phyloP scores from a whole-genome alignment of 2,888 invertebrate species.

The Leptinotarsa juncta region DNA sequence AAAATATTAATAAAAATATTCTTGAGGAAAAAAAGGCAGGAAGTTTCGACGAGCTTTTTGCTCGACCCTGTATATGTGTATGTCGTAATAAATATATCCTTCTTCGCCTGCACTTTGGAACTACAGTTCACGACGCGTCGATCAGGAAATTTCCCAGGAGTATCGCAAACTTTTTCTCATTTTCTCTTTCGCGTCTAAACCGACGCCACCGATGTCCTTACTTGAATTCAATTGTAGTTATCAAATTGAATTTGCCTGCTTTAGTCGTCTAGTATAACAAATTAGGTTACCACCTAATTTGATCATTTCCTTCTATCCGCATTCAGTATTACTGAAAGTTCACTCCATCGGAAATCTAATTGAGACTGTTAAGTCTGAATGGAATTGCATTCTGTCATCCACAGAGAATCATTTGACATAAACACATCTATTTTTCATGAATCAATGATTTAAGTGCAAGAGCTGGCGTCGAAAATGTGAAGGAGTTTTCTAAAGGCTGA shows the following conservation, averaged over 20 bases:
- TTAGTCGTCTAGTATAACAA: not conserved
- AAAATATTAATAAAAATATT: no score
- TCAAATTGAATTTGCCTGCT: slow-evolving; percentile 4
- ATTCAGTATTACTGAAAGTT: not conserved
- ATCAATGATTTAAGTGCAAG: not conserved
- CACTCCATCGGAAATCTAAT: not conserved
- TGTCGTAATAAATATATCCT: no score
- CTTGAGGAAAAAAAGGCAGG: no score
- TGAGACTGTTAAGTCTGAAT: not conserved
- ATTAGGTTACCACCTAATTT: slow-evolving; percentile 10
- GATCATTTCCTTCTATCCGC: not conserved
- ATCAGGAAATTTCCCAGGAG: not conserved
- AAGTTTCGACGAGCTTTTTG: no score
- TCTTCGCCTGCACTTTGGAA: no score
- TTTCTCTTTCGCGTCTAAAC: not conserved
- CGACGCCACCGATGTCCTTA: not conserved
- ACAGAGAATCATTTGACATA: not conserved
- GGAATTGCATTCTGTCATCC: not conserved
- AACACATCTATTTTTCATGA: not conserved
- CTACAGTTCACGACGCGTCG: not conserved
- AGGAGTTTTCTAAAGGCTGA: no score
- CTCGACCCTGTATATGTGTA: no score
- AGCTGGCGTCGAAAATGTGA: not conserved
- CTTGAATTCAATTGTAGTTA: slow-evolving; percentile 8
- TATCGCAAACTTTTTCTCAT: not conserved